These are phyloP conservation scores for Drosophila anomelani DNA, from an alignment of 2,888 invertebrate genomes.

Conservation along the genomic window DNA sequence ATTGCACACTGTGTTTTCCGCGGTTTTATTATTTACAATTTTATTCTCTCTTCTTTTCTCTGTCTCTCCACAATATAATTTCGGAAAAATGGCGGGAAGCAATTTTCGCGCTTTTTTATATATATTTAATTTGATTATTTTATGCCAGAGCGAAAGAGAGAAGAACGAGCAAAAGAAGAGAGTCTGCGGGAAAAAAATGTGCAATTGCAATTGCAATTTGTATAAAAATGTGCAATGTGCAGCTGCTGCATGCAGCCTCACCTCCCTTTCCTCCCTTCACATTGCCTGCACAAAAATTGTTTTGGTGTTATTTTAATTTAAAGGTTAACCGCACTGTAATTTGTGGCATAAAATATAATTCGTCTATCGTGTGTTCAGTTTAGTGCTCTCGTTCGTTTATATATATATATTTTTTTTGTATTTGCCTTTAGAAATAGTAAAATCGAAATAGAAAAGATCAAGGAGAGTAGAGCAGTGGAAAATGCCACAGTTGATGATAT, in stretches of 20 bases:
- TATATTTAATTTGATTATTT: conserved; percentile 82
- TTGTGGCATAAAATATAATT: conserved; percentile 81
- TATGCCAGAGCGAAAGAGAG: conserved; percentile 57
- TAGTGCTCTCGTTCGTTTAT: conserved; percentile 19
- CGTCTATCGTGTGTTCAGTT: conserved; percentile 65
- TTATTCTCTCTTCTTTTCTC: conserved; percentile 33
- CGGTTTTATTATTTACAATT: conserved; percentile 83
- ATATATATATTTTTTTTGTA: conserved; percentile 36
- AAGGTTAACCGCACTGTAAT: conserved; percentile 82
- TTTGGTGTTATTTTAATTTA: conserved; percentile 82
- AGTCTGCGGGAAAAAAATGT: conserved; percentile 19
- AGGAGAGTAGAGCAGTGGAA: conserved; percentile 31
- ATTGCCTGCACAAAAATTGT: conserved; percentile 68
- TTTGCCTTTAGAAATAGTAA: conserved; percentile 29
- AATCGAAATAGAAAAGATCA: conserved; percentile 48
- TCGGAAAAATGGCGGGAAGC: conserved; percentile 60
- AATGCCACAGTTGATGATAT: conserved; percentile 31
- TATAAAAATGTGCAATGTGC: conserved; percentile 68
- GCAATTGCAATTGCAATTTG: conserved; percentile 61
- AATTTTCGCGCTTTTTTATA: conserved; percentile 38
- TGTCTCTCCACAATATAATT: conserved; percentile 50
- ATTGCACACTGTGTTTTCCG: conserved; percentile 66
- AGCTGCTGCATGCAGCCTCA: conserved; percentile 64
- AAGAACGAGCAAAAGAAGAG: conserved; percentile 1
- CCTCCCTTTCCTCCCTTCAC: conserved; percentile 22